Evolutionary conservation across 92 coral and sea anemone genomes (phyloP), one percentile per base, ranked within the genome.

Genomic region (Siderastrea siderea): DNA sequence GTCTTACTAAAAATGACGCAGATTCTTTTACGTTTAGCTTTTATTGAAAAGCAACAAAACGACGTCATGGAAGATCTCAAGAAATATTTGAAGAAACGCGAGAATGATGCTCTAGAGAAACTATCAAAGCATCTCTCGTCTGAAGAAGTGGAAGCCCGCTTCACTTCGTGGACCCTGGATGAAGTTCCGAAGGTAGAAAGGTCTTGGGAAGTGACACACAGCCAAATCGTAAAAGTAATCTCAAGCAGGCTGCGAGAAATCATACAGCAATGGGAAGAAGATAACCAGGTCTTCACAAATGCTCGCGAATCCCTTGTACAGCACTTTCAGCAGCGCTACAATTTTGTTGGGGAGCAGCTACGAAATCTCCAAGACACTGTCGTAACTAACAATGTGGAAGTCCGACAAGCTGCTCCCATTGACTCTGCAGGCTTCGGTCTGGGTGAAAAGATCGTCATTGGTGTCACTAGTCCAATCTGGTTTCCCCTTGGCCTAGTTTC

Each of bases 391-490:
- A 51, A 16, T 14, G 38, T 19, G 17, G 11, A 1, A 48, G 75
- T 74, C 47, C 26, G 13, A 3, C 53, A 13, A 38, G 7, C 50
- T 46, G 13, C 17, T 44, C 44, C 26, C 38, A 2, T 9, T 9
- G 50, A 3, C 1, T 6, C n/a, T 1, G 38, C 38, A 26, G 14
- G 26, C 13, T 16, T 88, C 10, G 11, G 51, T 17, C 6, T 57
- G 1, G 14, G 78, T 48, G 62, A 48, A 46, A 91, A 75, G 47
- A 73, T 86, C 46, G 17, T 75, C 9, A 43, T 81, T 49, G 91
- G 88, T 9, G 77, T 85, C 16, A 79, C 90, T 2, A 64, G 69
- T 47, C 94, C 92, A 9, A 10, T 93, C 62, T 93, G 96, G 96
- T 47, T 90, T 79, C 94, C 96, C 4, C 68, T 93, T 15, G 76